These are phyloP conservation scores for Drosophila serrata DNA, from an alignment of 1,140 invertebrate species.

Conservation along the genomic window DNA sequence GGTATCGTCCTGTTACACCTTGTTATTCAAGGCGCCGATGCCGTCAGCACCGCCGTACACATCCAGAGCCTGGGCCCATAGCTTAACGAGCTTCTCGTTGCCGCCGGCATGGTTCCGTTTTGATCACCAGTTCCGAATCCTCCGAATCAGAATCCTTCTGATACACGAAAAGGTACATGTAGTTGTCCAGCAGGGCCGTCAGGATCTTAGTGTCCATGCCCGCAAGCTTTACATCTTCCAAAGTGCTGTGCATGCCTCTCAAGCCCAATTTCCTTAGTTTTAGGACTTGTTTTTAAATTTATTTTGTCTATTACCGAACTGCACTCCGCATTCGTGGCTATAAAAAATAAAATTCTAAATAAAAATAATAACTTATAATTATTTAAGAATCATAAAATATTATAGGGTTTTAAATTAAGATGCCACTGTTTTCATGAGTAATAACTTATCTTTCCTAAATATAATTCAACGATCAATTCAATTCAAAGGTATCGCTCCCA, in stretches of 20 bases:
- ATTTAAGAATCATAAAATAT: too few relatives aligned
- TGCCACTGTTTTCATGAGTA: too few relatives aligned
- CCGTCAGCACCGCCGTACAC: conserved; percentile 96
- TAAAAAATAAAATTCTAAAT: too few relatives aligned
- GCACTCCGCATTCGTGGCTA: too few relatives aligned
- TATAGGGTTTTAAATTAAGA: too few relatives aligned
- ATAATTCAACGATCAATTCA: too few relatives aligned
- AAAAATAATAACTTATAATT: too few relatives aligned
- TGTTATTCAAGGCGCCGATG: conserved; percentile 92
- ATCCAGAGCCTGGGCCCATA: conserved; percentile 86
- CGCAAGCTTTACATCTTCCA: conserved; percentile 85
- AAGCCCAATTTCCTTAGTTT: conserved; percentile 87
- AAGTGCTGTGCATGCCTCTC: conserved; percentile 87
- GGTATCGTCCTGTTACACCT: conserved; percentile 89
- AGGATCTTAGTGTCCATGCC: conserved; percentile 91
- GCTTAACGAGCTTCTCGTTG: conserved; percentile 92
- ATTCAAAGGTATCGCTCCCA: too few relatives aligned
- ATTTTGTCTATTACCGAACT: too few relatives aligned
- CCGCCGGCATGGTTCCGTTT: conserved; percentile 98
- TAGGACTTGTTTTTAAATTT: too few relatives aligned
- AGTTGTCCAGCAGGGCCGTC: conserved; percentile 95
- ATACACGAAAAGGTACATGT: conserved; percentile 98
- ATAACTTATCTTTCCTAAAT: too few relatives aligned
- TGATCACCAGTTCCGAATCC: conserved; percentile 92
- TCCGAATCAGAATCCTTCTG: conserved; percentile 96